Conservation (phyloP, 2,797 vertebrate species). For the Neopelma chrysocephalum region DNA sequence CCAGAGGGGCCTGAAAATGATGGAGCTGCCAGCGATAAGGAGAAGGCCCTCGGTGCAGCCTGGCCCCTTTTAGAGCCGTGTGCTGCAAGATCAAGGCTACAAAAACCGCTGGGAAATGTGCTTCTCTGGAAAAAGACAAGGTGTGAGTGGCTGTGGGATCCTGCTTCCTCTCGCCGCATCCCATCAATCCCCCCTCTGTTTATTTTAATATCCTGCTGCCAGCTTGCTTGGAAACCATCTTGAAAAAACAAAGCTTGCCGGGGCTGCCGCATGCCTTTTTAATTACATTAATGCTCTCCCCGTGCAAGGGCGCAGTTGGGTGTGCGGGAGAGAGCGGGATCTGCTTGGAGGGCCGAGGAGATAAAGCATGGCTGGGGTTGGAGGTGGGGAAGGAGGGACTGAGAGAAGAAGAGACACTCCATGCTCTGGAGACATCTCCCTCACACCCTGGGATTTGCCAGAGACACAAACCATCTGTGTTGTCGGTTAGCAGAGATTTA, state of each 20-base stretch:
- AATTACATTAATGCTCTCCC: conserved; percentile 60
- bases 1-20: neutral
- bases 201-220: conserved; percentile 73
- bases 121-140: conserved; percentile 68
- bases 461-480: conserved; percentile 60
- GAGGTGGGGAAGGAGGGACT: conserved; percentile 37
- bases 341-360: neutral
- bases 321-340: neutral
- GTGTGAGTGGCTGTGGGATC: conserved; percentile 62
- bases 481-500: neutral
- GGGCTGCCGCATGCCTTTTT: conserved; percentile 64
- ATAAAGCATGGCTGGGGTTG: neutral
- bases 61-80: neutral
- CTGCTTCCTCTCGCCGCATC: conserved; percentile 64
- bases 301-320: neutral
- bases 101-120: conserved; percentile 52
- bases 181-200: conserved; percentile 67
- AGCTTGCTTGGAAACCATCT: conserved; percentile 64
- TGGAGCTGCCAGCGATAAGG: neutral
- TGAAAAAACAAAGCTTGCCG: conserved; percentile 56
- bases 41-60: neutral
- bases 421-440: conserved; percentile 48
- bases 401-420: neutral
- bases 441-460: conserved; percentile 22
- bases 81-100: conserved; percentile 29